Base-by-base conservation (phyloP, 2,888 invertebrate species). In the Kryphioiulus occultus region DNA sequence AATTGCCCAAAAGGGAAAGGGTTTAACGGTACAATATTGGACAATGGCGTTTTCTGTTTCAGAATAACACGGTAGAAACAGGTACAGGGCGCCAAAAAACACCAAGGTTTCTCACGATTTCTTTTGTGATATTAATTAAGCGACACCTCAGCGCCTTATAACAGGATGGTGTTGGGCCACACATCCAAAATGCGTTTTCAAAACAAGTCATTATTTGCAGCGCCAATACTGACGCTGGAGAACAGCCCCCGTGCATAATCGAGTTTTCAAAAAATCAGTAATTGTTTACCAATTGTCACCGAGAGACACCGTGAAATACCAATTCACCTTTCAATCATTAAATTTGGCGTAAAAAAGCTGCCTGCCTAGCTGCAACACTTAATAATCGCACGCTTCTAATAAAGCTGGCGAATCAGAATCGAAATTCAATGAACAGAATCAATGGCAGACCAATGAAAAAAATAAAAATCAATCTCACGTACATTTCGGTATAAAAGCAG, bases 221-320 rank as follows among this genome's bases (percentile, higher is more conserved):
- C 12, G 68, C 26, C 22, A 68, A 22, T 68, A 26, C 12, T 22
- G 68, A 68, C 10, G 68, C 22, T 22, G 35, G 35, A 84, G 42
- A 84, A 35, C n/a, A 84, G 35, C n/a, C 22, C 84, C 42, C 39
- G 22, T 84, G 22, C 19, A 35, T 84, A 84, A 39, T 84, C 22
- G 26, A 39, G 42, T 42, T 5, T n/a, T 84, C 12, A 84, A 42
- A 85, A 85, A 85, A 85, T 22, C n/a, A 22, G n/a, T 85, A 85
- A 85, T n/a, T 85, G 85, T 39, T 85, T 44, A 42, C 42, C 39
- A 85, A 85, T 85, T 85, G 85, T 85, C 85, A 44, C 85, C 39
- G 85, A 12, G 26, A 42, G 85, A 26, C 85, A 85, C 85, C 85
- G 44, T 85, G 44, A 42, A 85, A 85, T 85, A 85, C 44, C 22